Conservation (phyloP, 2,888 invertebrate genomes). For the Philonicus albiceps region DNA sequence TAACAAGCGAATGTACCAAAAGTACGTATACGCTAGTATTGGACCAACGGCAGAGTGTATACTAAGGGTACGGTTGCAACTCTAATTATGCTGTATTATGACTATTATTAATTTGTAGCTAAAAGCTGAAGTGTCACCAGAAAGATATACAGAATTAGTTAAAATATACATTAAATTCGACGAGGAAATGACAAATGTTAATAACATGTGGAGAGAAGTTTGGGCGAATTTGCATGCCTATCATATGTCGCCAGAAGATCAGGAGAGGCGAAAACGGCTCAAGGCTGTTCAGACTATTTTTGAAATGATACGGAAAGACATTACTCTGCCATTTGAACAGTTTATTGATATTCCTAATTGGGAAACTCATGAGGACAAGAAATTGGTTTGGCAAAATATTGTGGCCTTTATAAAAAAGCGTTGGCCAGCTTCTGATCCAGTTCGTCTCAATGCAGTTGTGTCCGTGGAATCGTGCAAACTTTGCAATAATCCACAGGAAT, state of each 20-base stretch:
- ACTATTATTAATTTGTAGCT: slow-evolving; percentile 50
- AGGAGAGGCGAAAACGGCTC: slow-evolving; percentile 58
- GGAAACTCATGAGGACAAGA: slow-evolving; percentile 58
- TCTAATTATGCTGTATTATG: background rate
- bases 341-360: slow-evolving; percentile 59
- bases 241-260: slow-evolving; percentile 59
- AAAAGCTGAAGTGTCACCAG: slow-evolving; percentile 58
- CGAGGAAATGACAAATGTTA: slow-evolving; percentile 68
- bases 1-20: slow-evolving; percentile 73
- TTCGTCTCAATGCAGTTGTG: slow-evolving; percentile 58
- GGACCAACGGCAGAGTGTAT: slow-evolving; percentile 67
- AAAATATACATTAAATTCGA: slow-evolving; percentile 68
- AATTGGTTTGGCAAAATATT: slow-evolving; percentile 61
- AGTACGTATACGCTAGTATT: slow-evolving; percentile 64
- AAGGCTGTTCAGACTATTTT: slow-evolving; percentile 59
- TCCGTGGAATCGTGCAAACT: slow-evolving; percentile 59
- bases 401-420: slow-evolving; percentile 59
- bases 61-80: slow-evolving; percentile 62
- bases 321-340: slow-evolving; percentile 57
- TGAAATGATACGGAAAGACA: slow-evolving; percentile 58
- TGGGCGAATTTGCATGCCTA: slow-evolving; percentile 61
- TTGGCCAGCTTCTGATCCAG: slow-evolving; percentile 58
- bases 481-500: slow-evolving; percentile 58
- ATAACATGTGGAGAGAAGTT: slow-evolving; percentile 67
- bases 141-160: slow-evolving; percentile 59